Evolutionary conservation across 2,113 vertebrate species (phyloP), one percentile per base, ranked within the genome.

Genomic region (Neogobius melanostomus): DNA sequence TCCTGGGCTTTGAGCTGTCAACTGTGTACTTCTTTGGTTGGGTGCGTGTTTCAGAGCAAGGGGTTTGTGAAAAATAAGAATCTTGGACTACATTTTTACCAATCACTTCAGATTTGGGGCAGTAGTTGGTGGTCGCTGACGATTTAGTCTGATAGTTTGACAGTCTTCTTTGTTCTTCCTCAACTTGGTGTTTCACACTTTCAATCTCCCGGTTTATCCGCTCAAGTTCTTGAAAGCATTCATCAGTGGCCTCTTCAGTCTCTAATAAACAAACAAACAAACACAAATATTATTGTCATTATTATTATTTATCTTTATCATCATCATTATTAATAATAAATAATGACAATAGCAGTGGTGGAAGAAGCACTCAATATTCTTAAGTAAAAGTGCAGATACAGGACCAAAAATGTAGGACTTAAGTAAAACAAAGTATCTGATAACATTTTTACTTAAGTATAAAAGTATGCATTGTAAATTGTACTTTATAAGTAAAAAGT

Each of bases 201-300:
- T 91, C 85, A 44, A 93, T 92, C 82, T 92, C 79, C 81, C 92
- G 89, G 82, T 92, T 92, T 52, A 93, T 82, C 46, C 74, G 80
- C 80, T 92, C 84, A 68, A 93, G 74, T 57, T 93, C 89, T 60
- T 88, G 81, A 64, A 92, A 64, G 69, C 84, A 87, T 53, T 74
- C 50, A 8, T 79, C 80, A 53, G 57, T 74, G 43, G 63, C 51
- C 16, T 82, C 72, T 12, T 62, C 65, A 45, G 50, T 85, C 57
- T 60, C 72, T 12, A 52, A 12, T n/a, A 8, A 53, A 61, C 65
- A 75, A 47, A 44, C 36, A 36, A 36, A 50, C 48, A 14, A 12
- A 50, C 5, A 11, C 1, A 6, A 10, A 14, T 21, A 36, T 36
- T 5, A 36, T 36, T 36, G 28, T 36, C 28, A 36, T 36, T 5